Conservation (phyloP, 2,797 vertebrate genomes). For the Falco peregrinus region DNA sequence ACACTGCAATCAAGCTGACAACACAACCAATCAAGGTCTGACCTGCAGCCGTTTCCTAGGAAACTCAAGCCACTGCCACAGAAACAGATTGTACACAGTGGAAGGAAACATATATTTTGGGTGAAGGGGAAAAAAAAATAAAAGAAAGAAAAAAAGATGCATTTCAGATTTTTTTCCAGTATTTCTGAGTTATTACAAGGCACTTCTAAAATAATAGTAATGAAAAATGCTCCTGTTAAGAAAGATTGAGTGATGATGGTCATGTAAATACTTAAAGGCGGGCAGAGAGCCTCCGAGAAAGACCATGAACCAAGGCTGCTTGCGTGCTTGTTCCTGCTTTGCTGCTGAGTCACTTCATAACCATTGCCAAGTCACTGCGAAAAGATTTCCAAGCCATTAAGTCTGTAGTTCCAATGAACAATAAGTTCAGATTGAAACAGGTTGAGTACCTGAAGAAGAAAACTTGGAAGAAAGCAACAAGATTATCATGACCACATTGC, state of each 20-base stretch:
- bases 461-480: not conserved
- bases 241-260: conserved; percentile 53
- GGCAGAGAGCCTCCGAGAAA: not conserved
- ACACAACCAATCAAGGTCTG: conserved; percentile 71
- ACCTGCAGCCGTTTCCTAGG: conserved; percentile 72
- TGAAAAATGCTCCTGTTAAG: conserved; percentile 59
- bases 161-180: not conserved
- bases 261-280: conserved; percentile 31
- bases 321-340: not conserved
- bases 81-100: conserved; percentile 66
- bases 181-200: conserved; percentile 58
- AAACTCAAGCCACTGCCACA: conserved; percentile 67
- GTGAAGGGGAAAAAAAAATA: not conserved
- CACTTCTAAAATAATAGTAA: conserved; percentile 46
- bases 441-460: not conserved
- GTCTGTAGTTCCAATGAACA: not conserved
- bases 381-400: not conserved
- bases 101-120: conserved; percentile 65
- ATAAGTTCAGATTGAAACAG: not conserved
- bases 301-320: not conserved
- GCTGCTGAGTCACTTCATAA: conserved; percentile 4
- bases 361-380: not conserved
- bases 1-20: conserved; percentile 73
- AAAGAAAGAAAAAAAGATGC: not conserved
- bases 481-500: not conserved